Base-by-base conservation (phyloP, 2,888 invertebrate genomes). In the Sarcophaga carnaria region DNA sequence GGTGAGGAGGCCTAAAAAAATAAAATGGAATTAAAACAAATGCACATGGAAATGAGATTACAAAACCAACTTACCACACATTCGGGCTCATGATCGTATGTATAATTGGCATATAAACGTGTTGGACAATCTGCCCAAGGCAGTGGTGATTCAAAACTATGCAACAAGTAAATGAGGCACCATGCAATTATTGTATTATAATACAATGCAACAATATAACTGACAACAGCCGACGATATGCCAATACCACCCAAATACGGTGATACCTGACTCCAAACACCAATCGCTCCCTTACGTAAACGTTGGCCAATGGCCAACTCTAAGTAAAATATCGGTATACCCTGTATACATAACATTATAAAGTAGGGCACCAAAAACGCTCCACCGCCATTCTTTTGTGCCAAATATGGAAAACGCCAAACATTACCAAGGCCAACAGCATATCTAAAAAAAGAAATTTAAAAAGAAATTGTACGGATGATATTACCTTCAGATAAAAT, bases 101-200 rank as follows among this genome's bases (percentile, higher is more conserved):
- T 97, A 86, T 96, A 96, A 92, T 97, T 97, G 83, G 94, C 94
- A 91, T 97, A 97, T 90, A 97, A 96, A 86, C 96, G 95, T 91
- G 96, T 97, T 2, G 98, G 98, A 93, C 98, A 98, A 86, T 97
- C 96, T 0, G 97, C 94, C 98, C 98, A 99, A 10, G 98, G 98
- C 90, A 98, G 93, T 91, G 98, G 96, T 0, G 97, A 96, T 92
- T 98, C 97, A 93, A 98, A 98, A 93, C 98, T 98, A 95, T 97
- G 97, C 89, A 97, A 96, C 92, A 98, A 96, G 94, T 98, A 99
- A 94, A 98, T 98, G 92, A 99, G 95, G 93, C 98, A 98, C 99
- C 99, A 99, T 86, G 98, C 98, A 89, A 99, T 98, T 90, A 99
- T 99, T 85, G 98, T 98, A 94, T 99, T 99, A 94, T 99, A 99